phyloP scores from a whole-genome alignment of 2,113 vertebrate genomes.

The Azemiops feae region DNA sequence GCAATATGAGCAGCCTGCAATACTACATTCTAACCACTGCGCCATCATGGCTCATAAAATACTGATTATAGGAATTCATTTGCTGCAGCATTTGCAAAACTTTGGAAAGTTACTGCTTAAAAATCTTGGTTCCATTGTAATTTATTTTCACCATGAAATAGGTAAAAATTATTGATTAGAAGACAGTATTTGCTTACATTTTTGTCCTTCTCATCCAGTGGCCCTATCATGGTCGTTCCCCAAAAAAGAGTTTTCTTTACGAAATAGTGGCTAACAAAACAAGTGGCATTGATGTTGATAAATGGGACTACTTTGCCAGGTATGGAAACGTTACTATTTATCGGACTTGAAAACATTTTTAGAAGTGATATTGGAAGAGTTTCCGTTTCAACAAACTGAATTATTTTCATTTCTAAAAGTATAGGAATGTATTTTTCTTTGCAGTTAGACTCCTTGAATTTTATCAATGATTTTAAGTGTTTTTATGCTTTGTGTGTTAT shows the following conservation, averaged over 20 bases:
- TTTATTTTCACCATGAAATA: not conserved
- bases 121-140: not conserved
- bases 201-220: slow-evolving; percentile 71
- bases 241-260: slow-evolving; percentile 91
- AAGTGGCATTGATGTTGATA: slow-evolving; percentile 95
- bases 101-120: not conserved
- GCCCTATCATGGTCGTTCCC: slow-evolving; percentile 80
- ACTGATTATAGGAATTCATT: not conserved
- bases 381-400: not conserved
- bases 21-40: too few species aligned
- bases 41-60: not conserved
- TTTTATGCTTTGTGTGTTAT: not conserved
- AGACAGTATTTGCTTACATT: not conserved
- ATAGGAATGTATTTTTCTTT: not conserved
- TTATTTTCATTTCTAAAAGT: not conserved
- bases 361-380: not conserved
- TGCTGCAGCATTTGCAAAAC: not conserved
- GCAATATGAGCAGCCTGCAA: too few species aligned
- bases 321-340: slow-evolving; percentile 44
- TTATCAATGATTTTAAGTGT: not conserved
- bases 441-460: not conserved
- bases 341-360: not conserved
- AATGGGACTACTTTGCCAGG: slow-evolving; percentile 99
- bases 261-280: slow-evolving; percentile 94
- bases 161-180: not conserved